These are phyloP conservation scores for Prunella fulvescens DNA, from an alignment of 2,113 vertebrate species.

Conservation along the genomic window DNA sequence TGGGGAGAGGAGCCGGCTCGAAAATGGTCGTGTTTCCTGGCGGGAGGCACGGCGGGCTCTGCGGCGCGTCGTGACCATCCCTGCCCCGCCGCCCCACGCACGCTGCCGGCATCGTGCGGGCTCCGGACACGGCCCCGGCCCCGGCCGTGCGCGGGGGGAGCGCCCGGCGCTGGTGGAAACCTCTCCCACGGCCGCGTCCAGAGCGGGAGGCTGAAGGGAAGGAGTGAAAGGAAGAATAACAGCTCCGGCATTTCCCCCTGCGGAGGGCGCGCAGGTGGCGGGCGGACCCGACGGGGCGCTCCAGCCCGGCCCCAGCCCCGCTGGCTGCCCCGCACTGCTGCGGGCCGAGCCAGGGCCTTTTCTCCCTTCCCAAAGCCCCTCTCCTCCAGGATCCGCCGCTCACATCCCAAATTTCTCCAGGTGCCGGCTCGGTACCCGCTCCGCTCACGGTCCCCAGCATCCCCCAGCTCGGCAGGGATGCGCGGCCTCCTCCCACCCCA, in stretches of 20 bases:
- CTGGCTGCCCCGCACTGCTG: background rate
- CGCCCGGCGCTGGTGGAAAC: background rate
- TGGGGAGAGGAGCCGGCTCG: slow-evolving; percentile 48
- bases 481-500: background rate
- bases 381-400: background rate
- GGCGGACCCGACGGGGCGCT: background rate
- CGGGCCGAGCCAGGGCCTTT: background rate
- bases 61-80: slow-evolving; percentile 35
- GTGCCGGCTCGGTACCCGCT: background rate
- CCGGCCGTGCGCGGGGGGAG: background rate
- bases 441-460: background rate
- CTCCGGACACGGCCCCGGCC: background rate
- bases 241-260: slow-evolving; percentile 44
- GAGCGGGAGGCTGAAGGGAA: slow-evolving; percentile 25
- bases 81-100: background rate
- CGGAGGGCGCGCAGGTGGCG: slow-evolving; percentile 22
- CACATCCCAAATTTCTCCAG: background rate
- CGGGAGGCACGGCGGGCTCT: slow-evolving; percentile 25
- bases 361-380: background rate
- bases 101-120: slow-evolving; percentile 22
- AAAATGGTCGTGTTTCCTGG: slow-evolving; percentile 65
- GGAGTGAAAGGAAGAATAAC: slow-evolving; percentile 63
- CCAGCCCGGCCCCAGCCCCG: background rate
- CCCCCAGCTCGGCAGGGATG: background rate
- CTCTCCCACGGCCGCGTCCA: slow-evolving; percentile 44